Conservation (phyloP, 2,113 vertebrate species). For the Chitala chitala region DNA sequence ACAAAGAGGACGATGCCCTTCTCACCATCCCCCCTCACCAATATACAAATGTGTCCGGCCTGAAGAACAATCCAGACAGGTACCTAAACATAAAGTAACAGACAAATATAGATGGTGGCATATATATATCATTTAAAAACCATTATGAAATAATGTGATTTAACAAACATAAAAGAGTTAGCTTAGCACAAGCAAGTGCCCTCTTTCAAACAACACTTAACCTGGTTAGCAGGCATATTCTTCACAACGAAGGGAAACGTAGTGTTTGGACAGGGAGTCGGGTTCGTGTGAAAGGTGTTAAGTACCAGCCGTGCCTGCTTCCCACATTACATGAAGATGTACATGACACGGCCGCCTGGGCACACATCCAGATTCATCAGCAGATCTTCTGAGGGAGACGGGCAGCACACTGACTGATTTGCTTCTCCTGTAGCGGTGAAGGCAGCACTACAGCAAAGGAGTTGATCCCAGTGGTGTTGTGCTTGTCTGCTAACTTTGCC, state of each 20-base stretch:
- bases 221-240: too few species aligned
- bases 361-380: background rate
- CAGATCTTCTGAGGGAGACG: background rate
- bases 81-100: constrained; percentile 89
- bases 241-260: too few species aligned
- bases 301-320: background rate
- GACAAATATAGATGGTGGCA: constrained; percentile 88
- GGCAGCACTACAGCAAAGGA: too few species aligned
- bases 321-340: background rate
- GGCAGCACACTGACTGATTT: too few species aligned
- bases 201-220: too few species aligned
- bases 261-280: too few species aligned
- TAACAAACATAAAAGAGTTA: too few species aligned
- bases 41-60: constrained; percentile 83
- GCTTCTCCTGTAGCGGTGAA: constrained; percentile 37
- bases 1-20: too few species aligned
- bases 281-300: too few species aligned
- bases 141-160: too few species aligned
- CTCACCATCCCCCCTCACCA: constrained; percentile 67
- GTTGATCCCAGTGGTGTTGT: constrained; percentile 68
- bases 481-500: constrained; percentile 98
- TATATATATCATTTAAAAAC: background rate
- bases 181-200: too few species aligned
- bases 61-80: constrained; percentile 84
- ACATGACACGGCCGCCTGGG: background rate